A percentile compares a stretch with the other conserved stretches of the same genome.
Evolutionary conservation across 1,140 invertebrate species (phyloP).

Genomic region (Theocolax elegans): DNA sequence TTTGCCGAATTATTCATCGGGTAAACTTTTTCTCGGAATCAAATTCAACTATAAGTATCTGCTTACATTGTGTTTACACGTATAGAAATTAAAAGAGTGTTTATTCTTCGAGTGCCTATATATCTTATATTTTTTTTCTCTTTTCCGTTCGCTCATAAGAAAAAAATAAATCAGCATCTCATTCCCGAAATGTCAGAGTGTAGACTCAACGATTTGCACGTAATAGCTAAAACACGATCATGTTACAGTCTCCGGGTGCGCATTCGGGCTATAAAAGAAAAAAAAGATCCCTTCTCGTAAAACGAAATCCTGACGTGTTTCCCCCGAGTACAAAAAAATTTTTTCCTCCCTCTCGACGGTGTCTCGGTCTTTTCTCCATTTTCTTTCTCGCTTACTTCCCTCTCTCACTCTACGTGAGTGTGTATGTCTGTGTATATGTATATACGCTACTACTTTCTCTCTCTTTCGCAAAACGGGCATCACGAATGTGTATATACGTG

Average conservation of each 20-base stretch:
- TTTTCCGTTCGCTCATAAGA: no score
- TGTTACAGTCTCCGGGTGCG: not conserved
- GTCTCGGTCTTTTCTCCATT: not conserved
- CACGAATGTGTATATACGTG: not conserved
- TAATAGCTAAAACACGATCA: constrained; percentile 16
- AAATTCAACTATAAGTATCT: constrained; percentile 9
- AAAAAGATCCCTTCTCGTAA: constrained; percentile 7
- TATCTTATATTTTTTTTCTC: no score
- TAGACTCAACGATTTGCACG: constrained; percentile 4
- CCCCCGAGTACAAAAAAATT: constrained; percentile 5
- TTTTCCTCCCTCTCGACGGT: not conserved
- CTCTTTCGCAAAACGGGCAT: not conserved
- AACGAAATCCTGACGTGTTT: constrained; percentile 6
- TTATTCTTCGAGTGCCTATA: no score
- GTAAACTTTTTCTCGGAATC: not conserved
- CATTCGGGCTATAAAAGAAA: not conserved
- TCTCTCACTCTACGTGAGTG: no score
- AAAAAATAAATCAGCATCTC: constrained; percentile 11
- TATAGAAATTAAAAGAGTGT: no score
- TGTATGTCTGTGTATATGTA: no score
- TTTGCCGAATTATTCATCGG: constrained; percentile 26
- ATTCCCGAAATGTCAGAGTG: constrained; percentile 6
- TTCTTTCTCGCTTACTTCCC: constrained; percentile 3
- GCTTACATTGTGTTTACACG: constrained; percentile 3
- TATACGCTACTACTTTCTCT: no score